These are phyloP conservation scores for Podarcis raffonei DNA, from an alignment of 2,113 vertebrate genomes.

Conservation along the genomic window DNA sequence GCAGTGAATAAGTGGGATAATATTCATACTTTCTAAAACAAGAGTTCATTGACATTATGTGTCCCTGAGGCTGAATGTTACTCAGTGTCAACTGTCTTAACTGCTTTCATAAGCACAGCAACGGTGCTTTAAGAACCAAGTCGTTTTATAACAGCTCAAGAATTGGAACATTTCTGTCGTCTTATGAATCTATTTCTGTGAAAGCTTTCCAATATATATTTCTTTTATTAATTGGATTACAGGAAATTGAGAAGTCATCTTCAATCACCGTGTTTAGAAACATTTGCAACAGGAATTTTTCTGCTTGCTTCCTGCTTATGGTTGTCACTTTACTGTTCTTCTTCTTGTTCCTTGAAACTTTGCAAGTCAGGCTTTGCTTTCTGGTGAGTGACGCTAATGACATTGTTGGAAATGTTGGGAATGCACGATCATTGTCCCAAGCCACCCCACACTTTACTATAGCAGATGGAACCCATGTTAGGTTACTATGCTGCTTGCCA, in stretches of 20 bases:
- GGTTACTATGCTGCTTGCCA: neutral
- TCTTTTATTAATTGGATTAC: neutral
- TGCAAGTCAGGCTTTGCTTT: neutral
- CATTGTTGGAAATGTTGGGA: neutral
- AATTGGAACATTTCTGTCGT: neutral
- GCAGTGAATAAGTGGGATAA: neutral
- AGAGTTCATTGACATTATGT: neutral
- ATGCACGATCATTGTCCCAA: neutral
- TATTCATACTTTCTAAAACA: neutral
- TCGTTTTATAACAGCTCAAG: neutral
- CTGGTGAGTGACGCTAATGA: conserved; percentile 3
- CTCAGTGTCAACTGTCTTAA: neutral
- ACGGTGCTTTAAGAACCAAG: neutral
- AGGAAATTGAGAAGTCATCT: neutral
- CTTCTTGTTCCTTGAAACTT: neutral
- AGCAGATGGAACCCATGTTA: neutral
- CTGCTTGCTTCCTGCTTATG: neutral
- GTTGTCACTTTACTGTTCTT: neutral
- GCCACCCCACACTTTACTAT: neutral
- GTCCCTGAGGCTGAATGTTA: neutral
- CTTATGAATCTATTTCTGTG: neutral
- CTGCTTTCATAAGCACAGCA: neutral
- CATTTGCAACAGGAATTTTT: neutral
- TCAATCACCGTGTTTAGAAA: neutral
- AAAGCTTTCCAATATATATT: neutral